phyloP scores from a whole-genome alignment of 2,888 invertebrate species.

The Melanchra persicariae region DNA sequence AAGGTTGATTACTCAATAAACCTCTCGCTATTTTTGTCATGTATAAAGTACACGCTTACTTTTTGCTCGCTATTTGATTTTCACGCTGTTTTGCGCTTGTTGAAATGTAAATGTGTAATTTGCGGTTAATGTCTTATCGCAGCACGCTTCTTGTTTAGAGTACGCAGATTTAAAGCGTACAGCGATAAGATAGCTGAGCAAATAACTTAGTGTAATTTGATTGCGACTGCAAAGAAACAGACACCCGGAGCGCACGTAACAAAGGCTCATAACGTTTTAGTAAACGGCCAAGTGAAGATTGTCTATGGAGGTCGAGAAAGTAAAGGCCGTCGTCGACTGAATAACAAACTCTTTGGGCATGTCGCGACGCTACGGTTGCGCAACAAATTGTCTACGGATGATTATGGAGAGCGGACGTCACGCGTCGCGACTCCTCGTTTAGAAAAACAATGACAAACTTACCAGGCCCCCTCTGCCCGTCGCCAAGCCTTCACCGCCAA shows the following conservation, averaged over 20 bases:
- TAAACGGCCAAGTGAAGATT: slow-evolving; percentile 72
- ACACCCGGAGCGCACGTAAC: slow-evolving; percentile 59
- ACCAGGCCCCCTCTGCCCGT: slow-evolving; percentile 68
- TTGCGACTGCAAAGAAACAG: slow-evolving; percentile 52
- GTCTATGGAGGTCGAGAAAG: slow-evolving; percentile 85
- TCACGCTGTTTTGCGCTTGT: slow-evolving; percentile 35
- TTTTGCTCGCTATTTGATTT: slow-evolving; percentile 41
- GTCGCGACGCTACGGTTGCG: slow-evolving; percentile 80
- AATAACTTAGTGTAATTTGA: slow-evolving; percentile 51
- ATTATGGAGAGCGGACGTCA: slow-evolving; percentile 82
- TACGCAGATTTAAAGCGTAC: slow-evolving; percentile 54
- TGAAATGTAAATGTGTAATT: slow-evolving; percentile 49
- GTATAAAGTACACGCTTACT: slow-evolving; percentile 42
- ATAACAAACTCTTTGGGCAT: slow-evolving; percentile 80
- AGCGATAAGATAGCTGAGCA: slow-evolving; percentile 54
- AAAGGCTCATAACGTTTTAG: slow-evolving; percentile 73
- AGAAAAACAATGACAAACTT: slow-evolving; percentile 76
- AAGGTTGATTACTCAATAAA: slow-evolving; percentile 71
- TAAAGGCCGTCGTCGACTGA: slow-evolving; percentile 81
- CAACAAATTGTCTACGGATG: slow-evolving; percentile 81
- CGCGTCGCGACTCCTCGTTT: slow-evolving; percentile 76
- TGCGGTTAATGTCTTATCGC: slow-evolving; percentile 57
- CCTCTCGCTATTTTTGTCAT: slow-evolving; percentile 54
- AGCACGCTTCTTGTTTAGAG: slow-evolving; percentile 51
- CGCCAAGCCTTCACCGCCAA: slow-evolving; percentile 57